These are phyloP conservation scores for Pelusios castaneus DNA, from an alignment of 2,113 vertebrate genomes.

Conservation along the genomic window DNA sequence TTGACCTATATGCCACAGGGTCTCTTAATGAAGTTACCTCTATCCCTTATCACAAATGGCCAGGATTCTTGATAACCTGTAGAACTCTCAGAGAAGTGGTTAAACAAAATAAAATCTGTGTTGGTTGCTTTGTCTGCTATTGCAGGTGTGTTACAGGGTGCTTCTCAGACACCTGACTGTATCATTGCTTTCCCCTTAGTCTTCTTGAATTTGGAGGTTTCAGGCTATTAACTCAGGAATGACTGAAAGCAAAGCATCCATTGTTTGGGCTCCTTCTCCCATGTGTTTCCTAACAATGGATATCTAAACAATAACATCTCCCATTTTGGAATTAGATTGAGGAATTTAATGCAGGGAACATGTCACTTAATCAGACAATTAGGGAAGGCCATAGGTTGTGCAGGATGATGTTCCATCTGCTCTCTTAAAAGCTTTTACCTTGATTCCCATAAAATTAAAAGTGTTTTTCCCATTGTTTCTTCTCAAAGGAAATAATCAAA, in stretches of 20 bases:
- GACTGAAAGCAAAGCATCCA: background rate
- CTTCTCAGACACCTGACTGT: background rate
- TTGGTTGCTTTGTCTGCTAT: background rate
- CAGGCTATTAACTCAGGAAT: background rate
- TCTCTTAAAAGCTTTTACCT: no score
- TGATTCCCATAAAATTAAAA: background rate
- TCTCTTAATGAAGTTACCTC: no score
- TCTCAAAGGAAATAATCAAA: background rate
- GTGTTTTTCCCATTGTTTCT: accelerated
- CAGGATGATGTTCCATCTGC: background rate
- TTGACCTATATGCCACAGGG: no score
- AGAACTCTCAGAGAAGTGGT: background rate
- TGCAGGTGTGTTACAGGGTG: background rate
- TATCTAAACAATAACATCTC: background rate
- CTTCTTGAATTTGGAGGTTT: background rate
- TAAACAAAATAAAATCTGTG: background rate
- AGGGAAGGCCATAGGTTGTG: background rate
- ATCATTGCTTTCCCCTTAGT: background rate
- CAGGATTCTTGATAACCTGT: constrained; percentile 10
- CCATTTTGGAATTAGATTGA: background rate
- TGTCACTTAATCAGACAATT: background rate
- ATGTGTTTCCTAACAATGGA: background rate
- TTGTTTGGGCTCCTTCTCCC: background rate
- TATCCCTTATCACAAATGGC: background rate
- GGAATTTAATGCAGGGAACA: background rate